Base-by-base conservation (phyloP, 2,888 invertebrate genomes). In the Parnassius mnemosyne region DNA sequence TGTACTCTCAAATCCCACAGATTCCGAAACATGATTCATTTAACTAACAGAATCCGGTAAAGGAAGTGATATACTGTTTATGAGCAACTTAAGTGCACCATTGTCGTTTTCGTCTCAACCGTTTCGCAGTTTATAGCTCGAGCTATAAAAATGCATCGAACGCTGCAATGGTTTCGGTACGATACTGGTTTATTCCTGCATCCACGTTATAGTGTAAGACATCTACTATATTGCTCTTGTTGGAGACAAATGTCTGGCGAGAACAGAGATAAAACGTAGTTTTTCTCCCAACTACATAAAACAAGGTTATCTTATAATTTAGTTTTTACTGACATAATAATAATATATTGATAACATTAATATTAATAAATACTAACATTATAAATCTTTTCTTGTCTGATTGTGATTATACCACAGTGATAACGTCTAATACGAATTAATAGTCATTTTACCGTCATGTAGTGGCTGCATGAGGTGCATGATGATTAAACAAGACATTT, bases 121-220 rank as follows among this genome's bases (percentile, higher is more conserved):
- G 69, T 72, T 66, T 65, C 70, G 57, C 75, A 72, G 80, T 88
- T 89, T 88, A 89, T 86, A 78, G 83, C 83, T 66, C 53, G 59
- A 74, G 73, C 83, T 76, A 86, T 88, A 89, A 89, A 88, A 89
- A 87, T 87, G 87, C 87, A 89, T 87, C 83, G 86, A 85, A 85
- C 78, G 78, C 66, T 77, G 83, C 82, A 80, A 78, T 74, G 75
- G 75, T 77, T 78, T 78, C 72, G 75, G 25, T 72, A 72, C 75
- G 67, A 71, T 69, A 70, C 74, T 72, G 68, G 74, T 80, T 81
- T 80, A 79, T 78, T 72, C 71, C 71, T 69, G 72, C 73, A 71
- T 72, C 73, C 68, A 66, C 43, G 50, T 55, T 59, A 16, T 69
- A 68, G 70, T 72, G 68, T 68, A 65, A 68, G 66, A 72, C 73